Base-by-base conservation (phyloP, 2,113 vertebrate genomes). In the Chaenocephalus aceratus region DNA sequence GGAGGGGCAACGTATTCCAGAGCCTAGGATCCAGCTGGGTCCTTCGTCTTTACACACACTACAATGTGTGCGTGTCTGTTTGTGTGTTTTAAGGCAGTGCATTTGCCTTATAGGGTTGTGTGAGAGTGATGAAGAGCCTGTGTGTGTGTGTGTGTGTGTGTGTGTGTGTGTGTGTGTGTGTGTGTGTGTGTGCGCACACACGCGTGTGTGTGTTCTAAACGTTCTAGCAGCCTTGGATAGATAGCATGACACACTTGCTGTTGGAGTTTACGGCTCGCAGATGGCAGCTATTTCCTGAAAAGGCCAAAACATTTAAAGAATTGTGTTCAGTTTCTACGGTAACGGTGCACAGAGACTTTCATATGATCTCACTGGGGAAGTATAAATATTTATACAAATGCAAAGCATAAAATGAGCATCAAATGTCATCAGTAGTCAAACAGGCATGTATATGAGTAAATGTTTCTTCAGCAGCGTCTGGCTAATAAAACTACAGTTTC, bases 101-200 rank as follows among this genome's bases (percentile, higher is more conserved):
- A 48, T 73, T 70, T 77, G 63, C 83, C 76, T 75, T 78, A 30
- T 85, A 84, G 14, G 85, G 81, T 11, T 6, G 73, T 75, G 83
- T 73, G 58, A 79, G 62, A n/a, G 63, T 57, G 66, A 65, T 12
- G 58, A 77, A 56, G 26, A 74, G 30, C 45, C 34, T 56, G 36
- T 68, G 71, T 49, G 59, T 73, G 59, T 13, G 23, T 72, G 59
- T 59, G 44, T 63, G 48, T 62, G 53, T 58, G 36, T 61, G 53
- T 58, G n/a, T 30, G n/a, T 57, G n/a, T 57, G 23, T 58, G 56
- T 58, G 56, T 15, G 58, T 60, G 58, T 61, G 34, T 41, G 62
- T 16, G 63, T 57, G 66, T 61, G 10, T 58, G 77, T 59, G 26
- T 69, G 30, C 30, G n/a, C n/a, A n/a, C n/a, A n/a, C n/a, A n/a